These are phyloP conservation scores for Melanostoma mellinum DNA, from an alignment of 2,888 invertebrate species.

Conservation along the genomic window DNA sequence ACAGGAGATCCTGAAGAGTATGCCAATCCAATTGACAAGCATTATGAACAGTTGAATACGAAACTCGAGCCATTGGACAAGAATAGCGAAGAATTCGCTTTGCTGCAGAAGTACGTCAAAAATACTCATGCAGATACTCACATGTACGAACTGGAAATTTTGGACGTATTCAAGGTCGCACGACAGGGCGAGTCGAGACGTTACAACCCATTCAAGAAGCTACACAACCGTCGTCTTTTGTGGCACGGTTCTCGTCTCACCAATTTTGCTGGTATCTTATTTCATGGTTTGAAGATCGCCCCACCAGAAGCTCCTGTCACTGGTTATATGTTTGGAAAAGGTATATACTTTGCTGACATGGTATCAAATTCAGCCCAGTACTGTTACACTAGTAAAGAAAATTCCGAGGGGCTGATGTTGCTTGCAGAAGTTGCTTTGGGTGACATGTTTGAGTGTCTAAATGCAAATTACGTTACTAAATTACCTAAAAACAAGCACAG, in stretches of 20 bases:
- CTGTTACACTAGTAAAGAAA: slow-evolving; percentile 88
- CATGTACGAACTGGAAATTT: slow-evolving; percentile 87
- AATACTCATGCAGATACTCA: slow-evolving; percentile 98
- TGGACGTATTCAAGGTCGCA: slow-evolving; percentile 85
- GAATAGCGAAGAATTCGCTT: slow-evolving; percentile 87
- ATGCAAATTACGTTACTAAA: slow-evolving; percentile 89
- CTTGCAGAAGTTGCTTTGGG: slow-evolving; percentile 98
- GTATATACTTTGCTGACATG: slow-evolving; percentile 99
- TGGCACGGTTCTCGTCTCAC: slow-evolving; percentile 99
- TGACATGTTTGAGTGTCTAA: slow-evolving; percentile 90
- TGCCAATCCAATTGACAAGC: slow-evolving; percentile 88
- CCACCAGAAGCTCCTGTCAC: slow-evolving; percentile 98
- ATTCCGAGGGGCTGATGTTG: slow-evolving; percentile 91
- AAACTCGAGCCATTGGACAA: slow-evolving; percentile 88
- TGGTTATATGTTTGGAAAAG: slow-evolving; percentile 99
- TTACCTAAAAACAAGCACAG: slow-evolving; percentile 93
- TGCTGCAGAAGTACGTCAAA: slow-evolving; percentile 89
- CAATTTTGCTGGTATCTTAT: slow-evolving; percentile 97
- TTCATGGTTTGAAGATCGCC: slow-evolving; percentile 96
- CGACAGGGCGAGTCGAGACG: slow-evolving; percentile 91
- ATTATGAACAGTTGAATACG: slow-evolving; percentile 94
- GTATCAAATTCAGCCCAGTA: slow-evolving; percentile 99
- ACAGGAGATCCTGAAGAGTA: slow-evolving; percentile 80
- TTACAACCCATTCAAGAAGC: slow-evolving; percentile 92
- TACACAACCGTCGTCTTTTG: slow-evolving; percentile 92